A percentile compares a stretch with the other conserved stretches of the same genome.
These are phyloP conservation scores for Drosophila dives DNA, from an alignment of 2,888 invertebrate genomes.

Conservation along the genomic window DNA sequence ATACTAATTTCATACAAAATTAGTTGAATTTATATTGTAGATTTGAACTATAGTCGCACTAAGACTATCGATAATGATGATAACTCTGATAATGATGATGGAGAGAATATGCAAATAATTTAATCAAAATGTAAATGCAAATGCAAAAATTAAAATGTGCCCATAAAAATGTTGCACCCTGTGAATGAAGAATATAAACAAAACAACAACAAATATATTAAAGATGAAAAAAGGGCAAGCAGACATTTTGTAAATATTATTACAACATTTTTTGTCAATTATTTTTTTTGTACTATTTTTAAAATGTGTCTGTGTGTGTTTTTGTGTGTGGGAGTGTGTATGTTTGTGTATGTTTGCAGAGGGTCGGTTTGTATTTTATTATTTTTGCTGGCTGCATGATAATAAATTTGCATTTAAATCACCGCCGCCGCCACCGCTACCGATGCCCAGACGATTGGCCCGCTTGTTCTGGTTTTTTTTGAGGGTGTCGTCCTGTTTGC, in stretches of 20 bases:
- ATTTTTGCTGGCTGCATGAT: slow-evolving; percentile 75
- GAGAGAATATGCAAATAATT: slow-evolving; percentile 68
- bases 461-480: slow-evolving; percentile 46
- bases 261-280: slow-evolving; percentile 64
- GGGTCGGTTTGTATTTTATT: slow-evolving; percentile 48
- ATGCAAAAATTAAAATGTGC: slow-evolving; percentile 68
- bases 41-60: background rate
- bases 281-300: slow-evolving; percentile 58
- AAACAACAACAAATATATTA: slow-evolving; percentile 1
- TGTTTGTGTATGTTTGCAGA: slow-evolving; percentile 18
- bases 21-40: slow-evolving; percentile 35
- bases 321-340: slow-evolving; percentile 11
- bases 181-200: slow-evolving; percentile 5
- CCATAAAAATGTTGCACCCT: slow-evolving; percentile 60
- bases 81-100: slow-evolving; percentile 17
- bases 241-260: slow-evolving; percentile 81
- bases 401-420: slow-evolving; percentile 80
- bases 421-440: slow-evolving; percentile 56
- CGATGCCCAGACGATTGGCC: slow-evolving; percentile 32
- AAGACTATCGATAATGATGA: slow-evolving; percentile 4
- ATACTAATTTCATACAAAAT: slow-evolving; percentile 1
- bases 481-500: slow-evolving; percentile 26
- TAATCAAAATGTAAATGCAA: slow-evolving; percentile 78
- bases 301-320: slow-evolving; percentile 1
- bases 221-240: slow-evolving; percentile 46